phyloP scores from a whole-genome alignment of 2,888 invertebrate genomes.

The Neoascia interrupta region DNA sequence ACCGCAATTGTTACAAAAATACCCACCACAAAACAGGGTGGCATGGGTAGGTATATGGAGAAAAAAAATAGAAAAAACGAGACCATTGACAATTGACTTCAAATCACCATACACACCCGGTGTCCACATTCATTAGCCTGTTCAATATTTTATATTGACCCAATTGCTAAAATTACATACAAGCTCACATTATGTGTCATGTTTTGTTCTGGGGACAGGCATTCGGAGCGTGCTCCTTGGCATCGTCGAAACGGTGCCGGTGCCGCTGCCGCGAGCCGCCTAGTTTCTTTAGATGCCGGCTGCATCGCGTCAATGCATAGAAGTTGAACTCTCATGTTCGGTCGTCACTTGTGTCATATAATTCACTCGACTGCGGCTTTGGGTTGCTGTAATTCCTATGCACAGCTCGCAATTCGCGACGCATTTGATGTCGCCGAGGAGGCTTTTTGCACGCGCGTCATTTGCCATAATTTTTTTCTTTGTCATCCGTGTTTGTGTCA shows the following conservation, averaged over 20 bases:
- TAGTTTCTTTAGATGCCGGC: too few relatives aligned
- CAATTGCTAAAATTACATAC: slow-evolving; percentile 65
- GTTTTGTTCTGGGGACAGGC: too few relatives aligned
- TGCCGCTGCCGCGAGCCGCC: too few relatives aligned
- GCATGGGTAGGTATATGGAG: background rate
- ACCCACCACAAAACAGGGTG: too few relatives aligned
- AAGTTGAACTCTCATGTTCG: slow-evolving; percentile 37
- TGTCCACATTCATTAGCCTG: slow-evolving; percentile 32
- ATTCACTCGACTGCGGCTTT: slow-evolving; percentile 56
- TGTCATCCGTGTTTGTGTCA: too few relatives aligned
- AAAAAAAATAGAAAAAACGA: background rate
- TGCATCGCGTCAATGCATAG: too few relatives aligned
- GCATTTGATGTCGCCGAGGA: slow-evolving; percentile 52
- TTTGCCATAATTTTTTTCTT: too few relatives aligned
- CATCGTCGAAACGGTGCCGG: too few relatives aligned
- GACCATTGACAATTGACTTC: slow-evolving; percentile 45
- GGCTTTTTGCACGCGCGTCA: too few relatives aligned
- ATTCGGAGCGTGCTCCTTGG: too few relatives aligned
- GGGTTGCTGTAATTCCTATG: slow-evolving; percentile 52
- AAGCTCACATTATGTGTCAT: too few relatives aligned
- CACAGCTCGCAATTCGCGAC: slow-evolving; percentile 40
- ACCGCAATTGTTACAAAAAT: slow-evolving; percentile 12
- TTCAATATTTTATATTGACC: slow-evolving; percentile 66
- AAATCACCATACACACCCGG: slow-evolving; percentile 29
- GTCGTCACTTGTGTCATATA: slow-evolving; percentile 52